Percentiles rank a stretch among this genome's conserved stretches.
Evolutionary conservation across 2,113 vertebrate genomes (phyloP).

Genomic region (Climacteris rufus): DNA sequence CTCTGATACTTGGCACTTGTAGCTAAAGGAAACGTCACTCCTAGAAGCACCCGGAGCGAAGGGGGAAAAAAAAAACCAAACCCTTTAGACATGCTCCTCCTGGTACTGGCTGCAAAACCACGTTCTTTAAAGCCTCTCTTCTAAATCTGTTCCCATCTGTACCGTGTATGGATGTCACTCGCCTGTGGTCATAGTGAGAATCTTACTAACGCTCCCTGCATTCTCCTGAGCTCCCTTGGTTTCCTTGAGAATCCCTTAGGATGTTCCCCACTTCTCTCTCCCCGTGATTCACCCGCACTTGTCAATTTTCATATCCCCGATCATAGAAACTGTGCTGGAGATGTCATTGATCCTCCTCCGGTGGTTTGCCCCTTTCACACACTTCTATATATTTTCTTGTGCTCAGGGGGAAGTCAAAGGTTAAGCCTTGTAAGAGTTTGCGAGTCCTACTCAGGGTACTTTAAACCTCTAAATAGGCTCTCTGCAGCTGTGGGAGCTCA

Average conservation of each 20-base stretch:
- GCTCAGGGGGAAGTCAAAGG: not conserved
- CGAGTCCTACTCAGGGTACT: not conserved
- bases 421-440: not conserved
- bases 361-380: not conserved
- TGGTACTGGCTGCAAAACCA: not conserved
- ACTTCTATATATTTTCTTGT: fast-evolving
- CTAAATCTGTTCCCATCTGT: not conserved
- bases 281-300: fast-evolving
- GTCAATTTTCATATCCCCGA: fast-evolving
- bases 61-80: not conserved
- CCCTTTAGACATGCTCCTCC: fast-evolving
- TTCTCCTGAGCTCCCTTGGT: not conserved
- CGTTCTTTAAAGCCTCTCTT: not conserved
- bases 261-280: not conserved
- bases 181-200: not conserved
- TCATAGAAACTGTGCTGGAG: not conserved
- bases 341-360: not conserved
- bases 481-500: not conserved
- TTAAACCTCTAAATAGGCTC: not conserved
- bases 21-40: not conserved
- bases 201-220: fast-evolving
- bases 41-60: not conserved
- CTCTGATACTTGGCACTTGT: too few species aligned
- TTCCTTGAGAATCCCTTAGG: not conserved
- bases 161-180: fast-evolving